Evolutionary conservation across 2,888 invertebrate genomes (phyloP), one percentile per base, ranked within the genome.

Genomic region (Saturnia japonica): DNA sequence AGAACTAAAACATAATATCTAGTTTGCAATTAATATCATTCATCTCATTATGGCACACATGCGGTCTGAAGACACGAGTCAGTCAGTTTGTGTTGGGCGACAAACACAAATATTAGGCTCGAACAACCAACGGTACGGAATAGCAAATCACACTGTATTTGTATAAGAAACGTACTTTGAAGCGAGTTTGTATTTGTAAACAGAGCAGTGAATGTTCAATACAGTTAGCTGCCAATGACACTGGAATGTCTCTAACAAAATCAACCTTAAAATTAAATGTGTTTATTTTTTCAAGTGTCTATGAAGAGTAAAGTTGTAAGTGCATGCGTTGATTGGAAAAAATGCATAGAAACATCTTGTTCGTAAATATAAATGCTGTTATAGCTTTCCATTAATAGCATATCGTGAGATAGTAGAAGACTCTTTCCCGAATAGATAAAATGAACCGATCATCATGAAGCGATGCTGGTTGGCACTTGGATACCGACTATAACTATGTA

Each of bases 121-220:
- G 86, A 88, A 88, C 90, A 89, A 90, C 85, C 88, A 87, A 82
- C 81, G 81, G 84, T 85, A 87, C 87, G 88, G 90, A 91, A 92
- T 91, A 92, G 91, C 91, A 91, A 92, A 92, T 90, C 90, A 88
- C 87, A 81, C 82, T 76, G 80, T 90, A 86, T 91, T 92, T 91
- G 88, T 85, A 80, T 82, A 88, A 86, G 87, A 85, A 85, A 85
- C 85, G 86, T 87, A 89, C 88, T 89, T 87, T 82, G 88, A 87
- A 82, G 83, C 87, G 80, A 84, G 86, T 85, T 85, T 83, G 85
- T 86, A 84, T 86, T 85, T 84, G 90, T 90, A 88, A 90, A 91
- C 86, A 90, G 85, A 87, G 85, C 85, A 86, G 79, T 82, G 85
- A 87, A 86, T 83, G 85, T 85, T 86, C 85, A 88, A 90, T 88